Evolutionary conservation across 2,113 vertebrate species (phyloP).

Genomic region (Hylia prasina): DNA sequence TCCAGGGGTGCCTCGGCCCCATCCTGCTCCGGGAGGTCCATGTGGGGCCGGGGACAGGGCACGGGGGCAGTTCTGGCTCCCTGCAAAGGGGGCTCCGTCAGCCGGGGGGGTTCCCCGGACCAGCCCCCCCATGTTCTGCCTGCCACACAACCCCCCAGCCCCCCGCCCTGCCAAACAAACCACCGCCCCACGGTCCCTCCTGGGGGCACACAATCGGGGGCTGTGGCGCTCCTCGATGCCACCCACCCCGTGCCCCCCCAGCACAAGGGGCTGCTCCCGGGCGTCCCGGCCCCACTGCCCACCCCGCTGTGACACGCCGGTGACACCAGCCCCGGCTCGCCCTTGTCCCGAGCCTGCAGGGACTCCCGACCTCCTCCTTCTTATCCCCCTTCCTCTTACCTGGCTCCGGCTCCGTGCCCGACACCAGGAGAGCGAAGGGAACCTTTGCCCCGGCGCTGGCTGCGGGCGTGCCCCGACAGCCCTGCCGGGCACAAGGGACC

Average conservation of each 20-base stretch:
- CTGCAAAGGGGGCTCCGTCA: neutral
- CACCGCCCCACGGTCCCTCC: fast-evolving
- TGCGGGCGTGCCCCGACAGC: neutral
- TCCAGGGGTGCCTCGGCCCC: neutral
- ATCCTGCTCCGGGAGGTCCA: neutral
- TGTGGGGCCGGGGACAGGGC: neutral
- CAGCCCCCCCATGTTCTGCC: neutral
- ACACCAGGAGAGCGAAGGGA: fast-evolving
- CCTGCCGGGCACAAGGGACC: neutral
- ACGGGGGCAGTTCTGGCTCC: neutral
- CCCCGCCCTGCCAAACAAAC: neutral
- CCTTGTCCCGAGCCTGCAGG: neutral
- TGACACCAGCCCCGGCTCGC: neutral
- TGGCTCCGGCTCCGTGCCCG: fast-evolving
- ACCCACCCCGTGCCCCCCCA: fast-evolving
- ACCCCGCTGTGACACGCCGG: neutral
- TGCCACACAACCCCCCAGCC: no score
- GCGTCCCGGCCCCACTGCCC: no score
- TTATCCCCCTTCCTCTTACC: neutral
- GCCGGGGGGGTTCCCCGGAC: fast-evolving
- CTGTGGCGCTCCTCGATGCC: fast-evolving
- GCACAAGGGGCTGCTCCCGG: neutral
- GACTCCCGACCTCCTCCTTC: neutral
- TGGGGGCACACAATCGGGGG: fast-evolving
- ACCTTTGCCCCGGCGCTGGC: neutral